Percentiles rank a stretch among this genome's conserved stretches.
phyloP scores from a whole-genome alignment of 2,797 vertebrate genomes.

The Acridotheres tristis region DNA sequence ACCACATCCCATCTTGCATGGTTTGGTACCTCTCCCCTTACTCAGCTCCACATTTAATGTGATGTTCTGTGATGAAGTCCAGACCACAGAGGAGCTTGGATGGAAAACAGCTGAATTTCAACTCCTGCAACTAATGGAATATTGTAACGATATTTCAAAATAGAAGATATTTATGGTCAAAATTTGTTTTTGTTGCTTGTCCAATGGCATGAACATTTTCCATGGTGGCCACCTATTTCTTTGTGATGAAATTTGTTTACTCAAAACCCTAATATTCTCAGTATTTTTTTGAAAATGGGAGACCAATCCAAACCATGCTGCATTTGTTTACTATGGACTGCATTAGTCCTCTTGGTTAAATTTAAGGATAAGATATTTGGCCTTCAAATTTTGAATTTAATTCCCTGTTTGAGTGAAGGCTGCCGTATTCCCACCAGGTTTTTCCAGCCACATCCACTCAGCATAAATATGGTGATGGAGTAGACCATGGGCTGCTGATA shows the following conservation, averaged over 20 bases:
- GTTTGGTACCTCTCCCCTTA: not conserved
- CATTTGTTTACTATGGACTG: not conserved
- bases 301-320: not conserved
- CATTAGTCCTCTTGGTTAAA: not conserved
- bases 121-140: not conserved
- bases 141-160: slow-evolving; percentile 28
- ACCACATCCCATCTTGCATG: fast-evolving
- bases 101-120: slow-evolving; percentile 25
- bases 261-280: not conserved
- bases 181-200: slow-evolving; percentile 13
- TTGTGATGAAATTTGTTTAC: slow-evolving; percentile 12
- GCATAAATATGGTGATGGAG: not conserved
- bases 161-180: slow-evolving; percentile 41
- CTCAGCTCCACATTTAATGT: not conserved
- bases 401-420: not conserved
- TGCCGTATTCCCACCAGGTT: not conserved
- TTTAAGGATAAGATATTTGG: not conserved
- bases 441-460: not conserved
- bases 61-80: not conserved
- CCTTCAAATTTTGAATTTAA: not conserved
- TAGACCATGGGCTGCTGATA: not conserved
- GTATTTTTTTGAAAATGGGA: not conserved
- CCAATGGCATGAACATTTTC: not conserved
- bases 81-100: not conserved
- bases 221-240: not conserved